phyloP scores from a whole-genome alignment of 2,797 vertebrate genomes.

The Pangasius mekongensis region DNA sequence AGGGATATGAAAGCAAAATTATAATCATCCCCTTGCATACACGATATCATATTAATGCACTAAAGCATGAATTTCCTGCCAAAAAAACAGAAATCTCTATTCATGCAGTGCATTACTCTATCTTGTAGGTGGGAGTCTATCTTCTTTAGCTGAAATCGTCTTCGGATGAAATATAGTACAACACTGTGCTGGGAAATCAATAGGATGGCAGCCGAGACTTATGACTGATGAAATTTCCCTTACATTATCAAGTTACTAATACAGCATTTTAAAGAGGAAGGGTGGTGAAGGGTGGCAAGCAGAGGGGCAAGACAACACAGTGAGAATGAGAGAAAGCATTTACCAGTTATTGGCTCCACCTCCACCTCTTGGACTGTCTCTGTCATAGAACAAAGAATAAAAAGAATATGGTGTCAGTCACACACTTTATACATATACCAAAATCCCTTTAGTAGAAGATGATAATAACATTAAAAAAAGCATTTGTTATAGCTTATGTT shows the following conservation, averaged over 20 bases:
- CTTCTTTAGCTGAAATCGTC: background rate
- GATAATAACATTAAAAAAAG: background rate
- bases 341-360: constrained; percentile 77
- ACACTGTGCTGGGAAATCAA: constrained; percentile 16
- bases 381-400: constrained; percentile 59
- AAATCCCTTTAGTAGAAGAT: no score
- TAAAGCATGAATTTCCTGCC: background rate
- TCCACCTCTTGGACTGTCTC: constrained; percentile 71
- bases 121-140: background rate
- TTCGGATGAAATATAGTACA: background rate
- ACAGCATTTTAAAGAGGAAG: background rate
- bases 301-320: background rate
- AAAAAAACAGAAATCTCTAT: background rate
- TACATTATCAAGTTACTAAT: constrained; percentile 2
- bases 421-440: background rate
- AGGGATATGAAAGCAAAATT: no score
- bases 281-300: background rate
- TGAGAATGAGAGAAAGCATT: constrained; percentile 35
- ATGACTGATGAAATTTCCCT: constrained; percentile 12
- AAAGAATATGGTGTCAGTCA: background rate
- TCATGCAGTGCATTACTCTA: background rate
- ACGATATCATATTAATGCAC: background rate
- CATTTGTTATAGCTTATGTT: background rate
- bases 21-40: background rate
- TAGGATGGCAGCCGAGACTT: background rate